These are phyloP conservation scores for Dinothrombium tinctorium DNA, from an alignment of 1,140 invertebrate genomes.

Conservation along the genomic window DNA sequence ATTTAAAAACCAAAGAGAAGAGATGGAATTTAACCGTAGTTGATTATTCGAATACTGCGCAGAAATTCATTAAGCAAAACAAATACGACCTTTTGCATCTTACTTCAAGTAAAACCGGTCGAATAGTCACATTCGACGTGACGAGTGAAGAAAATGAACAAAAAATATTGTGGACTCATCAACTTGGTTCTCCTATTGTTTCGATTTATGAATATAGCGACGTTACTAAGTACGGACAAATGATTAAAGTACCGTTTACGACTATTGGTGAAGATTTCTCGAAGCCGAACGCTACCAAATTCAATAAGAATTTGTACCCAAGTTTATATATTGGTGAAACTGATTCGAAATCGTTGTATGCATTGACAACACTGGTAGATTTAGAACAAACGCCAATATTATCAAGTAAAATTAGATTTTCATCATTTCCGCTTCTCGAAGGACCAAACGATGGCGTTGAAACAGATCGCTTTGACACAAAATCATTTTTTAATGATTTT, in stretches of 20 bases:
- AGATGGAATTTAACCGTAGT: constrained; percentile 78
- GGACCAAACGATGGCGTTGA: background rate
- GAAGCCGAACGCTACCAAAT: background rate
- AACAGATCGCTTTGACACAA: background rate
- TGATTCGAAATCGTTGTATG: no score
- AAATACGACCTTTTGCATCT: constrained; percentile 48
- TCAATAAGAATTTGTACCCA: no score
- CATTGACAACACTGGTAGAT: no score
- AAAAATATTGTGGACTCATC: constrained; percentile 61
- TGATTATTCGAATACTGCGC: constrained; percentile 29
- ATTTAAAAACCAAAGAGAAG: constrained; percentile 48
- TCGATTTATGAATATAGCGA: constrained; percentile 47
- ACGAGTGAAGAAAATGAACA: constrained; percentile 33
- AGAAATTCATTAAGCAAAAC: constrained; percentile 7
- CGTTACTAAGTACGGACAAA: background rate
- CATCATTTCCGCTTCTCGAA: constrained; percentile 3
- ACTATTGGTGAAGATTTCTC: constrained; percentile 30
- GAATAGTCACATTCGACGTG: constrained; percentile 39
- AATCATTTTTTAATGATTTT: background rate
- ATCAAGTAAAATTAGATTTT: constrained; percentile 2
- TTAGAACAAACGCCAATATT: constrained; percentile 1
- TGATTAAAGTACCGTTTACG: constrained; percentile 46
- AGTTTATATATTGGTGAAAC: no score
- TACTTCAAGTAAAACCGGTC: constrained; percentile 62
- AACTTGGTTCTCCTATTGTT: constrained; percentile 69